These are phyloP conservation scores for Betta splendens DNA, from an alignment of 2,797 vertebrate genomes.

Conservation along the genomic window DNA sequence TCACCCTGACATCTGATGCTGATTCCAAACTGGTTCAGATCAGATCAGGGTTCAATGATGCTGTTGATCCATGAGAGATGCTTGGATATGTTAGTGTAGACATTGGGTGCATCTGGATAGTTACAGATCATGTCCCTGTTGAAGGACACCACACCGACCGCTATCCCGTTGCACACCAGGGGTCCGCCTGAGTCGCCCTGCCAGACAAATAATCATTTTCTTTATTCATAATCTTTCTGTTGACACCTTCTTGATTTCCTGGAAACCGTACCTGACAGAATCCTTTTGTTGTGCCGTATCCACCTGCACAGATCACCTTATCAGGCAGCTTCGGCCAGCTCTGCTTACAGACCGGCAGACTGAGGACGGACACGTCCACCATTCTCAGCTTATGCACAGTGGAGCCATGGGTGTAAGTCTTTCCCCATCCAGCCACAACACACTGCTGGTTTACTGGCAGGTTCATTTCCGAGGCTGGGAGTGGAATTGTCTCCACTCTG, in stretches of 20 bases:
- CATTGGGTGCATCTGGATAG: slow-evolving; percentile 67
- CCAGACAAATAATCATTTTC: background rate
- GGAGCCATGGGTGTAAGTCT: fast-evolving
- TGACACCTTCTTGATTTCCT: background rate
- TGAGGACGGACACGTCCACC: slow-evolving; percentile 14
- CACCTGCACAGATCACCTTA: slow-evolving; percentile 53
- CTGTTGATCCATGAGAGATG: slow-evolving; percentile 64
- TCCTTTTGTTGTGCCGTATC: slow-evolving; percentile 15
- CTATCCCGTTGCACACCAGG: slow-evolving; percentile 59
- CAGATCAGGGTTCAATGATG: no score
- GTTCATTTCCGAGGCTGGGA: background rate
- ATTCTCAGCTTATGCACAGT: background rate
- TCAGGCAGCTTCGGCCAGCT: background rate
- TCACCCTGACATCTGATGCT: no score
- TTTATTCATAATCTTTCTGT: background rate
- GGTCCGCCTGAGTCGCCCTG: slow-evolving; percentile 79
- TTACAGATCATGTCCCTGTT: background rate
- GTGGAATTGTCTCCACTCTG: slow-evolving; percentile 9
- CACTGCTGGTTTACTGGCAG: background rate
- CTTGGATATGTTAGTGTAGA: slow-evolving; percentile 71
- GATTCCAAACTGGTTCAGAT: background rate
- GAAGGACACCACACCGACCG: slow-evolving; percentile 72
- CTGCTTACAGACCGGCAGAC: background rate
- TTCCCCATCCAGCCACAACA: slow-evolving; percentile 36
- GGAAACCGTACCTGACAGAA: slow-evolving; percentile 41